Evolutionary conservation across 2,888 invertebrate genomes (phyloP).

Genomic region (Noctua pronuba): DNA sequence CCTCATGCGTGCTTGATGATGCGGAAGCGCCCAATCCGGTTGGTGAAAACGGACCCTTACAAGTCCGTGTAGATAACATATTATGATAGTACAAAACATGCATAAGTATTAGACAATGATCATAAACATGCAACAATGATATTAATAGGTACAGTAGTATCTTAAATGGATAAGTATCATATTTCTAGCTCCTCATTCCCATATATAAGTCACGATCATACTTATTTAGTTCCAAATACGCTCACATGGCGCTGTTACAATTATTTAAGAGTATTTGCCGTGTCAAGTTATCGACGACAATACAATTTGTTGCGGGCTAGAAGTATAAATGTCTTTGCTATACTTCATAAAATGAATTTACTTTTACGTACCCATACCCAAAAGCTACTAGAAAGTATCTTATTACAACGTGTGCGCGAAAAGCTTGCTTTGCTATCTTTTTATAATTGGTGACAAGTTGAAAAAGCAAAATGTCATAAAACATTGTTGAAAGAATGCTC

Average conservation of each 20-base stretch:
- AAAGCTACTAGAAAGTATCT: neutral
- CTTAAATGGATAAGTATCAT: neutral
- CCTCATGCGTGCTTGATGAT: neutral
- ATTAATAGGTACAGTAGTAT: conserved; percentile 5
- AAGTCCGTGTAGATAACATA: neutral
- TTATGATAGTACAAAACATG: neutral
- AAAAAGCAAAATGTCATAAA: neutral
- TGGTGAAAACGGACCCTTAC: neutral
- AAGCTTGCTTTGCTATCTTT: neutral
- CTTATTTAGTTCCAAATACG: conserved; percentile 9
- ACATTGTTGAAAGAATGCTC: neutral
- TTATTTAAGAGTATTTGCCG: conserved; percentile 1
- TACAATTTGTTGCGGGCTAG: neutral
- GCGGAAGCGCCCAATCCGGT: neutral
- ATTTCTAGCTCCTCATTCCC: conserved; percentile 6
- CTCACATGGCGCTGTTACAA: neutral
- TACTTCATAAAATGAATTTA: neutral
- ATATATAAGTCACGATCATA: neutral
- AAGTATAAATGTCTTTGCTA: neutral
- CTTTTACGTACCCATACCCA: neutral
- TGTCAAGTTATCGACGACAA: neutral
- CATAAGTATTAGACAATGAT: neutral
- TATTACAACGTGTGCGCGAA: neutral
- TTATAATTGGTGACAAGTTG: neutral
- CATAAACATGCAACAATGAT: neutral